Percentiles rank a stretch among this genome's conserved stretches.
phyloP scores from a whole-genome alignment of 2,113 vertebrate genomes.

The Bucco capensis region DNA sequence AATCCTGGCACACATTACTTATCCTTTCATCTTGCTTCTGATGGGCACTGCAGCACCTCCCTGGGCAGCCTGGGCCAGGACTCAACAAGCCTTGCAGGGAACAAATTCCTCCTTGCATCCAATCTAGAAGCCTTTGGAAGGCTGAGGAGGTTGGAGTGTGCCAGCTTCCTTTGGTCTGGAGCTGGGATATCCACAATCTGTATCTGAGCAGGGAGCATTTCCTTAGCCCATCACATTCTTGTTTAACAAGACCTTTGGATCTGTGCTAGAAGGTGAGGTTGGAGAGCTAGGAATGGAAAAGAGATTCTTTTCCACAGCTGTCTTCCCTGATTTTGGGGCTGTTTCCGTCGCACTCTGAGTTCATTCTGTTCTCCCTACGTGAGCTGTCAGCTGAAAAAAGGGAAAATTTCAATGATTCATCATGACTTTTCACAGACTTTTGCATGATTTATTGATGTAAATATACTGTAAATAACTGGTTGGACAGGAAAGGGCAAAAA shows the following conservation, averaged over 20 bases:
- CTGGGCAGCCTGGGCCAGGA: too few species aligned
- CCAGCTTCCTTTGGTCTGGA: too few species aligned
- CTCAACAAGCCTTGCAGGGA: too few species aligned
- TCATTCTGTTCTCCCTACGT: neutral
- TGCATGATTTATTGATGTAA: slow-evolving; percentile 77
- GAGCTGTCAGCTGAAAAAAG: neutral
- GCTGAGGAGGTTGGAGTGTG: too few species aligned
- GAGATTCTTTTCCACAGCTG: neutral
- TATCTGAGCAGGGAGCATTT: neutral
- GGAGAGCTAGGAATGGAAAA: neutral
- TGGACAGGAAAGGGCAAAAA: slow-evolving; percentile 68
- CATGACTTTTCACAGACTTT: slow-evolving; percentile 24
- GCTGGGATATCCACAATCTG: neutral
- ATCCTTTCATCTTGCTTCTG: slow-evolving; percentile 22
- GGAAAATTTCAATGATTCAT: neutral
- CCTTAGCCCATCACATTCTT: neutral
- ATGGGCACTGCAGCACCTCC: too few species aligned
- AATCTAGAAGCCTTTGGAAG: too few species aligned
- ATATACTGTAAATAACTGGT: slow-evolving; percentile 68
- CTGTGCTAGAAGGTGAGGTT: neutral
- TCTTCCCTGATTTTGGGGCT: neutral
- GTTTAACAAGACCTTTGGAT: neutral
- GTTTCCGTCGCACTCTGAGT: too few species aligned
- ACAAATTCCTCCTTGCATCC: too few species aligned
- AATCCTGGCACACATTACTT: slow-evolving; percentile 21